Evolutionary conservation across 2,113 vertebrate species (phyloP).

Genomic region (Dromaius novaehollandiae): DNA sequence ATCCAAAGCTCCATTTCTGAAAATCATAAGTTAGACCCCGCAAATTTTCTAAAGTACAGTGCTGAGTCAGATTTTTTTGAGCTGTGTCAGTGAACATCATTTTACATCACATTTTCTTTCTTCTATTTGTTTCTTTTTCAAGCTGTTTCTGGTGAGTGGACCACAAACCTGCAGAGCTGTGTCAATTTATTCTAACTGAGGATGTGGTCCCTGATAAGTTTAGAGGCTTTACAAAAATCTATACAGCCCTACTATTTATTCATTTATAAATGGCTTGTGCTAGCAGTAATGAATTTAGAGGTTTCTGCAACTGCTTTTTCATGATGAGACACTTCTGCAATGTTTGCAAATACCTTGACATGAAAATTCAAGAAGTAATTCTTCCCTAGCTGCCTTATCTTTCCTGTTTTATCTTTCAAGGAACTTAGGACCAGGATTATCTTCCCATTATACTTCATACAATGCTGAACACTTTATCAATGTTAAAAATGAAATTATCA

Average conservation of each 20-base stretch:
- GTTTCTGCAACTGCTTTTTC: constrained; percentile 36
- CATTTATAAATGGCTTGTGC: constrained; percentile 49
- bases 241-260: constrained; percentile 12
- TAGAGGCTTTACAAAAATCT: constrained; percentile 38
- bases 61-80: constrained; percentile 54
- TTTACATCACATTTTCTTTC: constrained; percentile 35
- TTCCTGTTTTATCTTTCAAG: not conserved
- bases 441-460: not conserved
- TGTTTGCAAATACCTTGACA: constrained; percentile 3
- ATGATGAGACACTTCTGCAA: constrained; percentile 11
- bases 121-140: constrained; percentile 58
- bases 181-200: constrained; percentile 34
- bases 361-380: not conserved
- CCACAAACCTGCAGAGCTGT: constrained; percentile 42
- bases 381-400: not conserved
- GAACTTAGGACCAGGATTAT: not conserved
- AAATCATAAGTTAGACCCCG: constrained; percentile 40
- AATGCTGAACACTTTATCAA: not conserved
- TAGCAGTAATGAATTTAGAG: constrained; percentile 58
- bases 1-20: constrained; percentile 52
- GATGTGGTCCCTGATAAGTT: constrained; percentile 37
- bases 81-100: constrained; percentile 35
- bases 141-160: constrained; percentile 47
- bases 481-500: not conserved
- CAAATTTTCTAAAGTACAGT: constrained; percentile 50